These are phyloP conservation scores for Octodonta nipae DNA, from an alignment of 2,888 invertebrate genomes.

Conservation along the genomic window DNA sequence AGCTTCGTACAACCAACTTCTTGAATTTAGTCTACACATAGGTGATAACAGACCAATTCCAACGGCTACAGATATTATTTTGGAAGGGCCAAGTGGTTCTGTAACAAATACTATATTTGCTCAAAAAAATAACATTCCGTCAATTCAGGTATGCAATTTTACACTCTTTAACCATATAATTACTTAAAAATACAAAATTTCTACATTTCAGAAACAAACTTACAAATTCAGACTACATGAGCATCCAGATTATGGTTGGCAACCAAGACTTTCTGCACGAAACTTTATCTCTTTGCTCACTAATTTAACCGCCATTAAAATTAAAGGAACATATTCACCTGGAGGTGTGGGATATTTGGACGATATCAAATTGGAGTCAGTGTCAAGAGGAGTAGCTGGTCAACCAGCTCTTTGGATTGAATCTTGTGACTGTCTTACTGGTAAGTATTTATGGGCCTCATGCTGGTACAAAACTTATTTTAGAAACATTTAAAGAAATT, in stretches of 20 bases:
- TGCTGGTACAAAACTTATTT: no score
- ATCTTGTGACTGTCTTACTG: constrained; percentile 77
- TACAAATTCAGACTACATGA: constrained; percentile 85
- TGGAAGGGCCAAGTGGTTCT: constrained; percentile 69
- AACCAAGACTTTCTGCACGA: constrained; percentile 72
- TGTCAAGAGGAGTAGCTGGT: constrained; percentile 59
- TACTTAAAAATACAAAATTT: no score
- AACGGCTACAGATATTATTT: constrained; percentile 72
- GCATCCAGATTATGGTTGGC: constrained; percentile 69
- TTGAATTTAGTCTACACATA: constrained; percentile 75
- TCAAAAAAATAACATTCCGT: constrained; percentile 74
- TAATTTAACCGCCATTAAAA: constrained; percentile 86
- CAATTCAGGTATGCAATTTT: constrained; percentile 42
- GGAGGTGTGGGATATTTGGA: constrained; percentile 80
- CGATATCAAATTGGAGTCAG: constrained; percentile 79
- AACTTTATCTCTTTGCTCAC: constrained; percentile 88
- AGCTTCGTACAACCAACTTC: constrained; percentile 84
- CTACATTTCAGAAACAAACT: constrained; percentile 52
- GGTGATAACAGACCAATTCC: constrained; percentile 73
- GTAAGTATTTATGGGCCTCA: no score
- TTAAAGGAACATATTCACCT: constrained; percentile 79
- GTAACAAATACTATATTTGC: constrained; percentile 85
- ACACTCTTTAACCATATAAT: no score
- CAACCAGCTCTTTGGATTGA: constrained; percentile 85
- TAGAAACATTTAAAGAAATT: no score